A percentile compares a stretch with the other conserved stretches of the same genome.
phyloP scores from a whole-genome alignment of 1,140 invertebrate species.

The Aphelinus certus region DNA sequence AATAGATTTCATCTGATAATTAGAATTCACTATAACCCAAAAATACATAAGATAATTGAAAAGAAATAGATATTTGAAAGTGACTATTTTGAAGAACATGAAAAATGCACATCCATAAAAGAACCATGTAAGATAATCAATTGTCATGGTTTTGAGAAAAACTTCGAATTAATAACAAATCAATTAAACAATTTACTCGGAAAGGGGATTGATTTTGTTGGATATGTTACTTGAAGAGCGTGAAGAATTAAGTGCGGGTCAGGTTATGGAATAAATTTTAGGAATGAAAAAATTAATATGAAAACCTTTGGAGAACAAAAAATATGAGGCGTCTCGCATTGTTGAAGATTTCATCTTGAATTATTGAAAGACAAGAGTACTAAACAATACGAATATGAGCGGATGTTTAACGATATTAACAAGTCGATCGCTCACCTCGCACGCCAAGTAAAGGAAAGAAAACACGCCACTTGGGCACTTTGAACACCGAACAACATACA shows the following conservation, averaged over 20 bases:
- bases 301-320: conserved; percentile 29
- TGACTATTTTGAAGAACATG: too few relatives aligned
- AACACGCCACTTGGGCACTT: conserved; percentile 25
- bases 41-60: too few relatives aligned
- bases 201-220: too few relatives aligned
- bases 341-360: conserved; percentile 24
- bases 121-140: neutral
- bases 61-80: too few relatives aligned
- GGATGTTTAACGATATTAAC: conserved; percentile 41
- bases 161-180: too few relatives aligned
- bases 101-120: too few relatives aligned
- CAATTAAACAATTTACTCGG: too few relatives aligned
- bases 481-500: too few relatives aligned
- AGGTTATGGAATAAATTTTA: conserved; percentile 28
- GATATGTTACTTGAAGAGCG: too few relatives aligned
- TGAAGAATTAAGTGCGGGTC: neutral
- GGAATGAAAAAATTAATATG: conserved; percentile 18
- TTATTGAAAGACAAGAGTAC: conserved; percentile 4
- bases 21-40: too few relatives aligned
- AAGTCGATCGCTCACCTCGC: conserved; percentile 34
- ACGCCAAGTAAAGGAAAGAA: conserved; percentile 31
- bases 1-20: too few relatives aligned
- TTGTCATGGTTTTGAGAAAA: too few relatives aligned
- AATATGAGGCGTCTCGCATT: conserved; percentile 25
- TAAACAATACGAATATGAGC: neutral